These are phyloP conservation scores for Stercorarius parasiticus DNA, from an alignment of 2,113 vertebrate genomes.

Conservation along the genomic window DNA sequence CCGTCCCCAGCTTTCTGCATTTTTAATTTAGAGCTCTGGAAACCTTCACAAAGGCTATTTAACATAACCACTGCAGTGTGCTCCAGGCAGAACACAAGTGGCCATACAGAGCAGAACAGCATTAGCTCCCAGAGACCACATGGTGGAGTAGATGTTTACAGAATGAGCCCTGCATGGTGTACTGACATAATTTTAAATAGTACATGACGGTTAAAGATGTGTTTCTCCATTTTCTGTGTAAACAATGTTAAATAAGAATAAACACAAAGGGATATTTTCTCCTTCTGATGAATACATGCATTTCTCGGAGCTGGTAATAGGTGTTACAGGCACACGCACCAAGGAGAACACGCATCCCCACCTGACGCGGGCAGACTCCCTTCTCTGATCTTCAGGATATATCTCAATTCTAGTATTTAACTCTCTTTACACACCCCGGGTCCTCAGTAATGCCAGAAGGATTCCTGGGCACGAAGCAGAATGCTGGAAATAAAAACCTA, in stretches of 20 bases:
- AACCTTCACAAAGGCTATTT: constrained; percentile 50
- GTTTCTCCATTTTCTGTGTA: constrained; percentile 71
- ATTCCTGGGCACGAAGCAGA: not conserved
- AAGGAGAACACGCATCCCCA: not conserved
- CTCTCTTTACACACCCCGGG: not conserved
- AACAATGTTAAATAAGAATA: constrained; percentile 71
- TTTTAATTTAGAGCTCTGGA: constrained; percentile 34
- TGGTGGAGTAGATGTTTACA: constrained; percentile 68
- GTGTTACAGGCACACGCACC: not conserved
- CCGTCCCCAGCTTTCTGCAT: constrained; percentile 4
- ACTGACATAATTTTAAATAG: constrained; percentile 48
- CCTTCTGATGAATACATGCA: constrained; percentile 31
- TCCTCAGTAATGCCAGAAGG: not conserved
- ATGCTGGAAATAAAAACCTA: not conserved
- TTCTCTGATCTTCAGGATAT: constrained; percentile 17
- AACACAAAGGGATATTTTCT: constrained; percentile 57
- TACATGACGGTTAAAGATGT: constrained; percentile 57
- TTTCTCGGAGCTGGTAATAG: not conserved
- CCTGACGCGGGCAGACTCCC: not conserved
- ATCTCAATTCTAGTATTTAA: constrained; percentile 2
- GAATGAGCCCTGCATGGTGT: constrained; percentile 35
- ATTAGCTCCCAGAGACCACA: constrained; percentile 64
- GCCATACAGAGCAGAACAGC: constrained; percentile 15
- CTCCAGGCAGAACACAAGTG: constrained; percentile 3
- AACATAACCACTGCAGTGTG: constrained; percentile 17